Conservation (phyloP, 2,888 invertebrate genomes). For the Priapulus caudatus region DNA sequence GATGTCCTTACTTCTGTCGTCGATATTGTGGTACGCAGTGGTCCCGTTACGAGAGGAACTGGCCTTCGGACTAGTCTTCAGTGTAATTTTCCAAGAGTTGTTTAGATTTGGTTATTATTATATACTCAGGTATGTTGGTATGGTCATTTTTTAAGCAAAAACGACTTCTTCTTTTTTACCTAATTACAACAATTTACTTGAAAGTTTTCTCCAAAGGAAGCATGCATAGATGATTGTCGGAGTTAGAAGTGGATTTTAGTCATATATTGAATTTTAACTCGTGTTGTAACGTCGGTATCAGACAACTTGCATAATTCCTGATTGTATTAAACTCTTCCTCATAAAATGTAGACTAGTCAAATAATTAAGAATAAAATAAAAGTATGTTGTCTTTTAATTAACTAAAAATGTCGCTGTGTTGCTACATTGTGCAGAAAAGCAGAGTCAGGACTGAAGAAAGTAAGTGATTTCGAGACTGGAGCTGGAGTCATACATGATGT, state of each 20-base stretch:
- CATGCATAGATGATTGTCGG: too few species aligned
- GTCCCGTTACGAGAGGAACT: constrained; percentile 62
- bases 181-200: too few species aligned
- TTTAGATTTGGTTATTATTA: constrained; percentile 48
- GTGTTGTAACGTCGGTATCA: not conserved
- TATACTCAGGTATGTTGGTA: constrained; percentile 44
- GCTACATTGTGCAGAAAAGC: constrained; percentile 61
- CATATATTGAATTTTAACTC: too few species aligned
- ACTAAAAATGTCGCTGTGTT: too few species aligned
- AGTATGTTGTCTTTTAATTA: too few species aligned
- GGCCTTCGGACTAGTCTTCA: constrained; percentile 74
- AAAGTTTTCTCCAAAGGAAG: too few species aligned
- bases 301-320: not conserved
- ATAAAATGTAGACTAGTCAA: too few species aligned
- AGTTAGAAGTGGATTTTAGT: too few species aligned
- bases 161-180: too few species aligned
- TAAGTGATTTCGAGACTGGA: constrained; percentile 51
- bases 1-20: constrained; percentile 72
- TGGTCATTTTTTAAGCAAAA: too few species aligned
- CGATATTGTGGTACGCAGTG: constrained; percentile 75
- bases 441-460: constrained; percentile 77
- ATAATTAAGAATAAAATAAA: too few species aligned
- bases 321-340: too few species aligned
- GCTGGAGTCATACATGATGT: constrained; percentile 49
- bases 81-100: constrained; percentile 78